Evolutionary conservation across 2,113 vertebrate genomes (phyloP).

Genomic region (Cervus canadensis): DNA sequence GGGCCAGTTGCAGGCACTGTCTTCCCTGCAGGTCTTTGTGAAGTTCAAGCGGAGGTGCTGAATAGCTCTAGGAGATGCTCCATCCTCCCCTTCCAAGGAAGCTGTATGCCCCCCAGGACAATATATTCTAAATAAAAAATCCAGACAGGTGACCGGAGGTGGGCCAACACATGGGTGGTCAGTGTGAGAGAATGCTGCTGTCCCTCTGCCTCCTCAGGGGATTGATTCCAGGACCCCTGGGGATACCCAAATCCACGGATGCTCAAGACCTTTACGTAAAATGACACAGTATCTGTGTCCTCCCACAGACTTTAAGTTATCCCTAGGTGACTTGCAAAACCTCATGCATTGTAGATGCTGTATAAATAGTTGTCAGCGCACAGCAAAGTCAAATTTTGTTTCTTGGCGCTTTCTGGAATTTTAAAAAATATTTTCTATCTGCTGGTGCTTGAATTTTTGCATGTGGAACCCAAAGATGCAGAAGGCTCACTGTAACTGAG

Average conservation of each 20-base stretch:
- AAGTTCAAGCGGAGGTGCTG: neutral
- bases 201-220: neutral
- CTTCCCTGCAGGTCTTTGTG: neutral
- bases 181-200: neutral
- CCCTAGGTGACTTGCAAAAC: neutral
- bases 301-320: neutral
- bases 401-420: neutral
- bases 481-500: neutral
- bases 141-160: accelerated
- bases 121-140: neutral
- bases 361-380: accelerated
- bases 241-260: neutral
- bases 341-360: neutral
- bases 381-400: neutral
- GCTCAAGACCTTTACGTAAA: neutral
- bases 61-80: neutral
- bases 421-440: neutral
- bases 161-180: neutral
- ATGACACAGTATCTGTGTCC: neutral
- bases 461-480: neutral
- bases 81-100: neutral
- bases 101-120: neutral
- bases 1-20: neutral
- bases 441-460: neutral
- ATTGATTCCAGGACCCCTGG: neutral